These are phyloP conservation scores for Baccha elongata DNA, from an alignment of 2,888 invertebrate species.

Conservation along the genomic window DNA sequence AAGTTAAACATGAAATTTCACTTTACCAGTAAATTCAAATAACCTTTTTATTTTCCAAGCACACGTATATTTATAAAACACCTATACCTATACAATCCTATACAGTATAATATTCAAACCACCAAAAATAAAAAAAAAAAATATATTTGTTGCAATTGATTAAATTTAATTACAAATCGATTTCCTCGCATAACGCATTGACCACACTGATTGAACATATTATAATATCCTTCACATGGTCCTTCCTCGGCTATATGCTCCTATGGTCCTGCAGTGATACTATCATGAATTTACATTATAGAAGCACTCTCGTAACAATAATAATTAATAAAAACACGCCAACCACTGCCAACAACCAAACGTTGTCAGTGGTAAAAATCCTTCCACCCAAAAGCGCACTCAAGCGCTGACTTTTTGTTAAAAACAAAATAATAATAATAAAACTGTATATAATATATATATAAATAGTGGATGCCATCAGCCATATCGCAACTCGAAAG, in stretches of 20 bases:
- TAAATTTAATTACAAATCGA: constrained; percentile 74
- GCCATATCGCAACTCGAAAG: constrained; percentile 46
- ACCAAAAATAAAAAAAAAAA: not conserved
- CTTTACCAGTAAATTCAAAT: no score
- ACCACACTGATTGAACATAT: constrained; percentile 72
- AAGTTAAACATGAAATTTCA: constrained; percentile 56
- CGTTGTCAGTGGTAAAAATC: constrained; percentile 59
- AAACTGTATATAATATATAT: constrained; percentile 11
- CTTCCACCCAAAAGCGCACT: constrained; percentile 55
- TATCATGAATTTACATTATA: constrained; percentile 7
- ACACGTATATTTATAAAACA: not conserved
- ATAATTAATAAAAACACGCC: constrained; percentile 66
- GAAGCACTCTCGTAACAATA: constrained; percentile 59
- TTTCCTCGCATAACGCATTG: constrained; percentile 71
- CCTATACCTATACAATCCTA: no score
- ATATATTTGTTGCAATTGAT: constrained; percentile 67
- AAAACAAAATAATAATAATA: constrained; percentile 39
- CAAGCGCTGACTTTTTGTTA: constrained; percentile 49
- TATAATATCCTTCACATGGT: constrained; percentile 42
- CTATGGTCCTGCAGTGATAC: no score
- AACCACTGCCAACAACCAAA: constrained; percentile 45
- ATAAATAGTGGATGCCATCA: constrained; percentile 34
- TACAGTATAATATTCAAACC: not conserved
- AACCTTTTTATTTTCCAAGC: no score
- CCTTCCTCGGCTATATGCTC: constrained; percentile 21